A percentile compares a stretch with the other conserved stretches of the same genome.
phyloP scores from a whole-genome alignment of 1,140 invertebrate genomes.

The Aphelenchoides avenae region DNA sequence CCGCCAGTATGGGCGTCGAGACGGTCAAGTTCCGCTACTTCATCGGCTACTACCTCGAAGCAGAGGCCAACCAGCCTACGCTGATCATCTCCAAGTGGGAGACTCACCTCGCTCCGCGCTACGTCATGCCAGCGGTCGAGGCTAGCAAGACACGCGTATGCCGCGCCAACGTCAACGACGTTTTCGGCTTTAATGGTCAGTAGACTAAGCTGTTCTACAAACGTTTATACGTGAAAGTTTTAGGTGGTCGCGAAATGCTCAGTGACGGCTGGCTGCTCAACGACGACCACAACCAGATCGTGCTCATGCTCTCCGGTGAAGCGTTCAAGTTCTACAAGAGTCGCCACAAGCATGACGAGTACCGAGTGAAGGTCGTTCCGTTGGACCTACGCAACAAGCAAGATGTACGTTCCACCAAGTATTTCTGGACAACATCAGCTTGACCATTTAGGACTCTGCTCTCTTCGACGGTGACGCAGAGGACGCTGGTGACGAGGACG shows the following conservation, averaged over 20 bases:
- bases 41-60: conserved; percentile 52
- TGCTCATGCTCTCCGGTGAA: conserved; percentile 45
- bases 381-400: conserved; percentile 48
- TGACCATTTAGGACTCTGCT: not conserved
- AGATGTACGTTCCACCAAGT: too few relatives aligned
- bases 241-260: conserved; percentile 47
- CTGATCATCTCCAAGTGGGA: conserved; percentile 54
- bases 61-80: conserved; percentile 33
- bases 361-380: conserved; percentile 47
- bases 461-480: conserved; percentile 29
- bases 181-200: conserved; percentile 57
- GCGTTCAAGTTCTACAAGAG: conserved; percentile 57
- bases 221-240: conserved; percentile 11
- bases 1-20: conserved; percentile 30
- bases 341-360: conserved; percentile 37
- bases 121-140: conserved; percentile 49
- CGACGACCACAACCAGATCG: conserved; percentile 52
- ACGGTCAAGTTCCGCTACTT: conserved; percentile 58
- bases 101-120: conserved; percentile 50
- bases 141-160: conserved; percentile 45
- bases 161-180: conserved; percentile 48
- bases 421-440: conserved; percentile 7
- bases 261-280: conserved; percentile 53
- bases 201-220: not conserved
- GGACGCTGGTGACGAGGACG: conserved; percentile 21